Percentiles rank a stretch among this genome's conserved stretches.
phyloP scores from a whole-genome alignment of 1,140 invertebrate species.

The Odontomachus brunneus region DNA sequence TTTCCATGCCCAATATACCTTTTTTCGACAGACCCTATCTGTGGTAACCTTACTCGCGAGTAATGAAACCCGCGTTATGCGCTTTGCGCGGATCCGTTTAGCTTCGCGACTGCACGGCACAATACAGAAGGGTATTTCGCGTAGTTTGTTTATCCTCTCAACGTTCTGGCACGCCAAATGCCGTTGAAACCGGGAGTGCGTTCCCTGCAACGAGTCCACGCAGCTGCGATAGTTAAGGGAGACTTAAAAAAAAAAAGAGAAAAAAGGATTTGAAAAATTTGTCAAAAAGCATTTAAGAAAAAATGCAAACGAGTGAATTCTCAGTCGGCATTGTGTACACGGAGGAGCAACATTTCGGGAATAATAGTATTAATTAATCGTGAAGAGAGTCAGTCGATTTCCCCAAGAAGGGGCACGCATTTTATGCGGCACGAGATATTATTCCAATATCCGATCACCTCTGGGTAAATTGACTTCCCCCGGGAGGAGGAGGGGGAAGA shows the following conservation, averaged over 20 bases:
- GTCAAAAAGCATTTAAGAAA: too few relatives aligned
- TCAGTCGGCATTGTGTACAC: too few relatives aligned
- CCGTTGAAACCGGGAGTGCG: too few relatives aligned
- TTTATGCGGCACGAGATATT: constrained; percentile 9
- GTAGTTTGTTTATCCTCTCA: constrained; percentile 19
- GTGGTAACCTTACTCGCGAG: neutral
- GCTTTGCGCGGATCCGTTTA: neutral
- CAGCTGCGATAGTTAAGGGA: too few relatives aligned
- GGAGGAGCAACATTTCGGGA: too few relatives aligned
- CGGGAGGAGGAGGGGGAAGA: neutral
- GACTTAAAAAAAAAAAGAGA: too few relatives aligned
- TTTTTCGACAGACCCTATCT: too few relatives aligned
- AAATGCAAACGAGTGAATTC: too few relatives aligned
- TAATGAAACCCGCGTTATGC: constrained; percentile 51
- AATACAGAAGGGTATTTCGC: constrained; percentile 20
- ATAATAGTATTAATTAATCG: neutral
- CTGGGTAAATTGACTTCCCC: neutral
- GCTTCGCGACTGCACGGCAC: neutral
- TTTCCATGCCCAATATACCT: neutral
- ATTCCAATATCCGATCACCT: constrained; percentile 7
- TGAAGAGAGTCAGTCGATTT: neutral
- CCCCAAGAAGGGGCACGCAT: neutral
- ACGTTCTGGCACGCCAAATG: too few relatives aligned
- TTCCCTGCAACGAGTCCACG: too few relatives aligned
- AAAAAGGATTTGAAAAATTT: too few relatives aligned